These are phyloP conservation scores for Alloscopus bannaensis DNA, from an alignment of 2,888 invertebrate species.

Conservation along the genomic window DNA sequence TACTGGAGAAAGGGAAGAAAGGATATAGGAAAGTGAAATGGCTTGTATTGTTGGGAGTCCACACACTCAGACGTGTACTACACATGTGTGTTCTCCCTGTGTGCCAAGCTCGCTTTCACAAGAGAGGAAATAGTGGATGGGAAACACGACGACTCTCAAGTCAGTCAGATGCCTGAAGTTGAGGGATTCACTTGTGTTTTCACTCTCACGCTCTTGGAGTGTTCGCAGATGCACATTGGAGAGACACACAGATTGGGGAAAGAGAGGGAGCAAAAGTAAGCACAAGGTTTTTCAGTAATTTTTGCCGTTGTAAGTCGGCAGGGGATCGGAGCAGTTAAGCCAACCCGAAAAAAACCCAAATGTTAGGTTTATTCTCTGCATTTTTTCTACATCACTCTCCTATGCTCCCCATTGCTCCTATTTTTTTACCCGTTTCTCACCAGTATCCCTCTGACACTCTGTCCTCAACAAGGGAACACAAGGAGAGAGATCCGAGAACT, in stretches of 20 bases:
- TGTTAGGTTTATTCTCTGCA: slow-evolving; percentile 53
- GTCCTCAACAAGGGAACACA: slow-evolving; percentile 13
- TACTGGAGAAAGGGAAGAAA: too few relatives aligned
- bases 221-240: neutral
- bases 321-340: slow-evolving; percentile 67
- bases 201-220: slow-evolving; percentile 43
- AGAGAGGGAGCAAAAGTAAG: slow-evolving; percentile 24
- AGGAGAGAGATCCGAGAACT: slow-evolving; percentile 45
- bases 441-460: slow-evolving; percentile 6
- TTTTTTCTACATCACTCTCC: slow-evolving; percentile 21
- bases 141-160: slow-evolving; percentile 47
- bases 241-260: neutral
- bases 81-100: neutral
- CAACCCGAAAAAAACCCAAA: slow-evolving; percentile 63
- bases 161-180: slow-evolving; percentile 65
- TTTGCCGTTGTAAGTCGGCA: slow-evolving; percentile 67
- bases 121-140: slow-evolving; percentile 38
- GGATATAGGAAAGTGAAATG: too few relatives aligned
- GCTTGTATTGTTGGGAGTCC: too few relatives aligned
- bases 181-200: slow-evolving; percentile 65
- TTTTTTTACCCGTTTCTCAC: slow-evolving; percentile 5
- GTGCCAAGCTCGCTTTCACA: too few relatives aligned
- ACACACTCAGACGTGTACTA: neutral
- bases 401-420: slow-evolving; percentile 22
- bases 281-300: slow-evolving; percentile 56